Conservation (phyloP, 2,113 vertebrate genomes). For the Hemiprocne comata region DNA sequence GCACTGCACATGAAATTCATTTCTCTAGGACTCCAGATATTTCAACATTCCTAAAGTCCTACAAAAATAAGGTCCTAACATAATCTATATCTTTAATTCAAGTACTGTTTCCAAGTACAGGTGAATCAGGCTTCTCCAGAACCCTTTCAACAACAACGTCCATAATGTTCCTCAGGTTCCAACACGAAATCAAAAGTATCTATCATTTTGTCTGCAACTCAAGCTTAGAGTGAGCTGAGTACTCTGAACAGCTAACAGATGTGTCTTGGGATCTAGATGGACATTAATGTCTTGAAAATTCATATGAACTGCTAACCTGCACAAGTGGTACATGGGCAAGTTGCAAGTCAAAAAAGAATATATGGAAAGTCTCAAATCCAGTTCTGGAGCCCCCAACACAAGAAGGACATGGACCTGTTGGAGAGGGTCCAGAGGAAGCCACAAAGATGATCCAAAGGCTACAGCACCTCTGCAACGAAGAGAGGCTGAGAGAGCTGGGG, state of each 20-base stretch:
- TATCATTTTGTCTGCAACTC: not conserved
- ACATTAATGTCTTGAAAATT: not conserved
- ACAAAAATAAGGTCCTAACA: not conserved
- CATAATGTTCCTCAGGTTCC: not conserved
- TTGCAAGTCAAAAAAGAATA: not conserved
- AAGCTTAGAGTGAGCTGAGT: not conserved
- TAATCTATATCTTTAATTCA: not conserved
- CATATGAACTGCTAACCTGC: not conserved
- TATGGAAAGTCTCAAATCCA: not conserved
- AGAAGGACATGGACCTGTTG: too few species aligned
- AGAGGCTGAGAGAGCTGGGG: too few species aligned
- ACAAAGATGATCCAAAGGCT: too few species aligned
- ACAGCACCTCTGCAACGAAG: too few species aligned
- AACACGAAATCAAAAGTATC: not conserved
- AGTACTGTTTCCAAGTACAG: not conserved
- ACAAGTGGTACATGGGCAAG: not conserved
- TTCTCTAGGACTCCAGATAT: not conserved
- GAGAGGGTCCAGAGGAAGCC: too few species aligned
- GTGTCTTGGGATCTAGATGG: not conserved
- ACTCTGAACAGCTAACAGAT: conserved; percentile 3
- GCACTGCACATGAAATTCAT: not conserved
- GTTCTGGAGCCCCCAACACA: too few species aligned
- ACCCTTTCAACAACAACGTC: not conserved
- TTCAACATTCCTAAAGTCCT: not conserved
- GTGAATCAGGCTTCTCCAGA: not conserved